Conservation (phyloP, 2,888 invertebrate genomes). For the Tipula vernalis region DNA sequence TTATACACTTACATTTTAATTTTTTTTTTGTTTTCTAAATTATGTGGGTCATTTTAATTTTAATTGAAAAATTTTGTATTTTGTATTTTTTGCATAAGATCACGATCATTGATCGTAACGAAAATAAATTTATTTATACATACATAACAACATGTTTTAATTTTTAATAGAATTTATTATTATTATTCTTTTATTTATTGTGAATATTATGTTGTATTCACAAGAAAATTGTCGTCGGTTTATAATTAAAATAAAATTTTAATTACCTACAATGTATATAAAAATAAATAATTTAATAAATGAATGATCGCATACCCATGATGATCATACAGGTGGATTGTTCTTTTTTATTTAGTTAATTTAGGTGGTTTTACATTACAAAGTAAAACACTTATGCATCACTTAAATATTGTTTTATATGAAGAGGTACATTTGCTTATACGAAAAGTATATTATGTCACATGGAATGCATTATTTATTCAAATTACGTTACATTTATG, state of each 20-base stretch:
- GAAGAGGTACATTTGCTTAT: neutral
- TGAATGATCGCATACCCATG: neutral
- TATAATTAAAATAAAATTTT: neutral
- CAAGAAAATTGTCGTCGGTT: neutral
- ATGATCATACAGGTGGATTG: constrained; percentile 8
- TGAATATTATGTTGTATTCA: neutral
- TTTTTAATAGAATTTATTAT: neutral
- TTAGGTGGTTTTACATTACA: neutral
- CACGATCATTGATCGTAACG: neutral
- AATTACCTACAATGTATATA: neutral
- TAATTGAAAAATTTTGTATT: neutral
- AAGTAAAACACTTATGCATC: neutral
- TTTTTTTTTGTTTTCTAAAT: neutral
- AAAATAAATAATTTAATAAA: neutral
- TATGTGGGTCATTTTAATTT: neutral
- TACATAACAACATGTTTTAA: neutral
- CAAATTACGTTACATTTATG: neutral
- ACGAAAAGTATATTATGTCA: neutral
- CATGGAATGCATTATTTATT: constrained; percentile 5
- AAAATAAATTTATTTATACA: neutral
- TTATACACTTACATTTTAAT: neutral
- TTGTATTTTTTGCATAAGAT: neutral
- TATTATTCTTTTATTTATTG: neutral
- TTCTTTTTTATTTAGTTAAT: neutral
- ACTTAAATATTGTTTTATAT: neutral